Evolutionary conservation across 2,113 vertebrate species (phyloP), one percentile per base, ranked within the genome.

Genomic region (Perccottus glenii): DNA sequence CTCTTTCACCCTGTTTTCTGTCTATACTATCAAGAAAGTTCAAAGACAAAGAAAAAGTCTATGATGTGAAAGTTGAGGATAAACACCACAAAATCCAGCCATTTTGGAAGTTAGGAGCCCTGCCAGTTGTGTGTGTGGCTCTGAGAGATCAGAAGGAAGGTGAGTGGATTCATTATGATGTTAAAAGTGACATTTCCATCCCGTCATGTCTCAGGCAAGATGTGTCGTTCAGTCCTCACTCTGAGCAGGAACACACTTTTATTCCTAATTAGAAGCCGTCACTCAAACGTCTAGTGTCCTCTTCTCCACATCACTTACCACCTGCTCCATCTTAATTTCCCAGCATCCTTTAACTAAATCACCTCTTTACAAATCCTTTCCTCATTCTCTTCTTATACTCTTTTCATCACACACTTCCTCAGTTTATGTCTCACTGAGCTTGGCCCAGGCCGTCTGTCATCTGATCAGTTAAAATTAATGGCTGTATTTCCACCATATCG

Each of bases 401-500:
- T 27, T 27, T 67, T 64, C 46, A 43, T 58, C 44, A 15, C 16
- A 44, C 19, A 27, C 40, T 49, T 36, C 35, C 45, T 42, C 52
- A 5, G 15, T 15, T 58, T 58, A 52, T 64, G 10, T 38, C 11
- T 5, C 48, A 60, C 58, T 49, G 45, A 14, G 36, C 60, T 61
- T 40, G 38, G 33, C 45, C 64, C 64, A 57, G 76, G n/a, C 64
- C 63, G 57, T 62, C 73, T 76, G 75, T 81, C 80, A 80, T 79
- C 73, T 80, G 86, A 88, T 88, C 86, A 75, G 80, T 62, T n/a
- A 64, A 65, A 88, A 87, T 88, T 85, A 87, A 88, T 87, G 85
- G 67, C 76, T 87, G 83, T 89, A 88, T 87, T 88, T 85, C 77
- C 81, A 88, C 75, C 62, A 27, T 70, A 88, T 88, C 76, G 60